Conservation (phyloP, 2,113 vertebrate genomes). For the Dissostichus mawsoni region DNA sequence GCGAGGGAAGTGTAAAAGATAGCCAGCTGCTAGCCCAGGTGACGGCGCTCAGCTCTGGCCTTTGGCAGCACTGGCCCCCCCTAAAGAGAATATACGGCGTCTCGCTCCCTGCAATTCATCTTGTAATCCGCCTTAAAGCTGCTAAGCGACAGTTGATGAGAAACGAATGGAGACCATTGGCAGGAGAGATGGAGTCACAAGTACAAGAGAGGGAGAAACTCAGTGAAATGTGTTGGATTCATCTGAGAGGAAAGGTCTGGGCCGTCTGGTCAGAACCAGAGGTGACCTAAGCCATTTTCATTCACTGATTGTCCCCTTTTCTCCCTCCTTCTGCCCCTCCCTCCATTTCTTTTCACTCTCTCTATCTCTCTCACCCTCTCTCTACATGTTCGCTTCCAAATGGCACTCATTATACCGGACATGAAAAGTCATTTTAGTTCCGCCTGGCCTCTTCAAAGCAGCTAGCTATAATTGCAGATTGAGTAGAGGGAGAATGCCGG, state of each 20-base stretch:
- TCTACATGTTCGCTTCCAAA: constrained; percentile 78
- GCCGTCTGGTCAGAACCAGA: constrained; percentile 69
- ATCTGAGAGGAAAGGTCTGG: constrained; percentile 52
- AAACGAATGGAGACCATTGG: constrained; percentile 71
- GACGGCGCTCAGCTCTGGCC: constrained; percentile 63
- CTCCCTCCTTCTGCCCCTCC: constrained; percentile 62
- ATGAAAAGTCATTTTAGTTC: constrained; percentile 86
- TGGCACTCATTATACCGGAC: constrained; percentile 83
- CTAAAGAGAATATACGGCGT: constrained; percentile 71
- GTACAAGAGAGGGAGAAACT: constrained; percentile 40
- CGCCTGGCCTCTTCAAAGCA: constrained; percentile 84
- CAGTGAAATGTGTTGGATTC: constrained; percentile 40
- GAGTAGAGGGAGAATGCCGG: constrained; percentile 71
- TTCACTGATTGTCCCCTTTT: constrained; percentile 64
- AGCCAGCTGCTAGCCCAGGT: constrained; percentile 75
- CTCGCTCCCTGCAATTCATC: constrained; percentile 65
- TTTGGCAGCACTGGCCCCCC: constrained; percentile 64
- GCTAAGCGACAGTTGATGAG: constrained; percentile 72
- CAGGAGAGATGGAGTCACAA: constrained; percentile 39
- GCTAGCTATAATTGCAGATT: constrained; percentile 81
- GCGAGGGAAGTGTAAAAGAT: constrained; percentile 70
- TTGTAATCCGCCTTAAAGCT: constrained; percentile 77
- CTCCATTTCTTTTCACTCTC: constrained; percentile 60
- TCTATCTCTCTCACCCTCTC: constrained; percentile 63
- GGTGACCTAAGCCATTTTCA: constrained; percentile 76